Conservation (phyloP, 2,113 vertebrate genomes). For the Elephas maximus region DNA sequence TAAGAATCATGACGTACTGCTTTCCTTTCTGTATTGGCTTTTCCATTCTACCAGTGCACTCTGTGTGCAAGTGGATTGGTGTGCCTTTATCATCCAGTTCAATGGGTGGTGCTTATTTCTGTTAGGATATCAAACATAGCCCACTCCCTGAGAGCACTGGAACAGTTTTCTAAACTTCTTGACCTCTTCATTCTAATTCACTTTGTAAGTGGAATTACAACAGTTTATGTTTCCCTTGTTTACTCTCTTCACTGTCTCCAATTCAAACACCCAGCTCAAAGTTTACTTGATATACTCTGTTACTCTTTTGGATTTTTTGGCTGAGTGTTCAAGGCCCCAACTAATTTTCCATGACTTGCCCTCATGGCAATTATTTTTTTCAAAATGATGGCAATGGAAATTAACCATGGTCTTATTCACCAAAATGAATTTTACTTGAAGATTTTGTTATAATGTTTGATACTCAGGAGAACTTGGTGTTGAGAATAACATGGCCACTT, state of each 20-base stretch:
- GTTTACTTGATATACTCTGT: background rate
- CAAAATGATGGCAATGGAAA: background rate
- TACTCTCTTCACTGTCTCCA: background rate
- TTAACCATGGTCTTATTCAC: background rate
- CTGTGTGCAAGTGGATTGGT: background rate
- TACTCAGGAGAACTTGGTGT: background rate
- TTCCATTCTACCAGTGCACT: background rate
- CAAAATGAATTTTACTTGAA: constrained; percentile 24
- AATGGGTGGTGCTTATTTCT: background rate
- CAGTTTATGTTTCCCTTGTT: background rate
- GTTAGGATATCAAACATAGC: background rate
- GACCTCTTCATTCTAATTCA: background rate
- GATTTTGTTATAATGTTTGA: constrained; percentile 26
- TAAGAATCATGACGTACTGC: background rate
- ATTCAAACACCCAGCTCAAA: background rate
- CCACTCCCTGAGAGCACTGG: background rate
- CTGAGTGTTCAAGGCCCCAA: background rate
- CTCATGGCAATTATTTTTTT: background rate
- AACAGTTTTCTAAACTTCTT: background rate
- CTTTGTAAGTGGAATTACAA: background rate
- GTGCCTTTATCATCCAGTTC: background rate
- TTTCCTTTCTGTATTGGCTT: constrained; percentile 17
- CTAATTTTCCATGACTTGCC: background rate
- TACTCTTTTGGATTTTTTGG: constrained; percentile 22
- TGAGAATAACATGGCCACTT: constrained; percentile 12